Conservation (phyloP, 2,113 vertebrate species). For the Ia io region DNA sequence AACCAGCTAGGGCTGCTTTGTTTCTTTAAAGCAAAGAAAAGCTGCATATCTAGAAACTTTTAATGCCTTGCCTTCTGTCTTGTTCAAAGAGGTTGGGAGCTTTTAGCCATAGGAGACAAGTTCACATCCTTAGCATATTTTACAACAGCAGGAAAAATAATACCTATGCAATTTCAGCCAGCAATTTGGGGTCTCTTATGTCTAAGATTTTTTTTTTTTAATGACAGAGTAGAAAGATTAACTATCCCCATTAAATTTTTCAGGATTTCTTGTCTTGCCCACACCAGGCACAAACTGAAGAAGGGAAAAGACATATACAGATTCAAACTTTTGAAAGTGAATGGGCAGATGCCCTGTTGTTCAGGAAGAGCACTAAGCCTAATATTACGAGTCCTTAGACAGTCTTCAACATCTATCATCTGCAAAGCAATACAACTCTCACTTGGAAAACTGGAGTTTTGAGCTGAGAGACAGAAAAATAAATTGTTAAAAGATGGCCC, state of each 20-base stretch:
- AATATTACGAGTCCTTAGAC: not conserved
- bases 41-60: conserved; percentile 32
- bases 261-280: not conserved
- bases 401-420: not conserved
- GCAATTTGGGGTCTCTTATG: conserved; percentile 1
- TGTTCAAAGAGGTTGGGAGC: conserved; percentile 19
- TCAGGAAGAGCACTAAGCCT: not conserved
- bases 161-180: not conserved
- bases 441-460: not conserved
- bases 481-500: not conserved
- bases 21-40: conserved; percentile 49
- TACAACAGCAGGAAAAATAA: conserved; percentile 26
- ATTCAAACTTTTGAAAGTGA: not conserved
- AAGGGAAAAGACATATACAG: not conserved
- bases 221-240: not conserved
- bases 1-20: not conserved
- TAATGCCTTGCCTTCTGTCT: conserved; percentile 35
- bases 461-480: not conserved
- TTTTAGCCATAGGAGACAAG: not conserved
- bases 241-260: not conserved
- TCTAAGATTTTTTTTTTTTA: conserved; percentile 27
- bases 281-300: not conserved
- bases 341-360: not conserved
- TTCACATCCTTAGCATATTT: conserved; percentile 15
- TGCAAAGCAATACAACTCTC: not conserved